phyloP scores from a whole-genome alignment of 2,888 invertebrate species.

The Tinea semifulvella region DNA sequence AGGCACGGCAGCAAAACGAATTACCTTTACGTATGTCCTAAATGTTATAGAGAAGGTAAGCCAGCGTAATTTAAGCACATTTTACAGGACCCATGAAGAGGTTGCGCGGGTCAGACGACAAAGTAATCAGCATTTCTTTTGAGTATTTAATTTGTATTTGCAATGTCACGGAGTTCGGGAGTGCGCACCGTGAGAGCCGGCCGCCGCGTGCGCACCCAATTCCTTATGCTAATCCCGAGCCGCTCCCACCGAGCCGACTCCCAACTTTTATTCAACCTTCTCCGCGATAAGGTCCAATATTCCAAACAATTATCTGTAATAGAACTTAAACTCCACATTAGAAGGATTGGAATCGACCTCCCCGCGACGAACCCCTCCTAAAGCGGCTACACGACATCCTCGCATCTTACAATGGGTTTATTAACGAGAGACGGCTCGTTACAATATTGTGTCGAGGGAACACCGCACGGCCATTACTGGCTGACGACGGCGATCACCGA shows the following conservation, averaged over 20 bases:
- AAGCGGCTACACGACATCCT: slow-evolving; percentile 38
- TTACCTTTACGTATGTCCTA: too few relatives aligned
- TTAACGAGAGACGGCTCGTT: slow-evolving; percentile 48
- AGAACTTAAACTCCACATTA: slow-evolving; percentile 15
- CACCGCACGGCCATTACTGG: slow-evolving; percentile 41
- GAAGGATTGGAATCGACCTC: slow-evolving; percentile 27
- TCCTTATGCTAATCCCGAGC: slow-evolving; percentile 56
- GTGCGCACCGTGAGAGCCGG: slow-evolving; percentile 54
- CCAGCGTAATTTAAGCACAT: too few relatives aligned
- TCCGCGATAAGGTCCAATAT: slow-evolving; percentile 8
- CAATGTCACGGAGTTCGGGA: slow-evolving; percentile 15
- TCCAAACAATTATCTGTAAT: background rate
- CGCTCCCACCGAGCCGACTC: slow-evolving; percentile 34
- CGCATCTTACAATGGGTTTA: slow-evolving; percentile 49
- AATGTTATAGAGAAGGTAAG: too few relatives aligned
- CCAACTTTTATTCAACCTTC: slow-evolving; percentile 40
- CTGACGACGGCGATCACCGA: slow-evolving; percentile 1
- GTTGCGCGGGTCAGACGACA: background rate
- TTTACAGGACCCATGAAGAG: too few relatives aligned
- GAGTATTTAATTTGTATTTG: slow-evolving; percentile 12
- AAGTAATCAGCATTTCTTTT: slow-evolving; percentile 4
- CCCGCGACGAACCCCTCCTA: background rate
- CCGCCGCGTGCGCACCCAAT: slow-evolving; percentile 59
- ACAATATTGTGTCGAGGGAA: slow-evolving; percentile 40
- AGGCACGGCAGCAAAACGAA: too few relatives aligned